Percentiles rank a stretch among this genome's conserved stretches.
These are phyloP conservation scores for Sinocyclocheilus anshuiensis DNA, from an alignment of 2,113 vertebrate species.

Conservation along the genomic window DNA sequence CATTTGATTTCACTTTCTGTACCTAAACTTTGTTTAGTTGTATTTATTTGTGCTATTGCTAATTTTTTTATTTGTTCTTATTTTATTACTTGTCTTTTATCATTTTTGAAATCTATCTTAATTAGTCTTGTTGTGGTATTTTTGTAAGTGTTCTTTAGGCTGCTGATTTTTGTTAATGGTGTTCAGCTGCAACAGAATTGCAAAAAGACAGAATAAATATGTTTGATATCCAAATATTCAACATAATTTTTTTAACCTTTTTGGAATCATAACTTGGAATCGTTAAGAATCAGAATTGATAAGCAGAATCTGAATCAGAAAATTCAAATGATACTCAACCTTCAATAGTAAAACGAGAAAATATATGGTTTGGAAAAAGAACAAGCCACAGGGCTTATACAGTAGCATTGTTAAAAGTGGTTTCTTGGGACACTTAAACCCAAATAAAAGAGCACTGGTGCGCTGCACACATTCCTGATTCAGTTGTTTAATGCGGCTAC, in stretches of 20 bases:
- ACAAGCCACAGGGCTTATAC: not conserved
- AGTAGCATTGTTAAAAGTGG: not conserved
- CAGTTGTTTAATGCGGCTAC: conserved; percentile 18
- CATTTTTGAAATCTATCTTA: no score
- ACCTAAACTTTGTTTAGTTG: no score
- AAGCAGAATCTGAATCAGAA: not conserved
- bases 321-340: not conserved
- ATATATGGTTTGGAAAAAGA: not conserved
- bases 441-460: conserved; percentile 4
- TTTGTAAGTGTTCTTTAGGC: no score
- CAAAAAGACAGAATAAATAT: no score
- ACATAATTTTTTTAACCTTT: not conserved
- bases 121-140: no score
- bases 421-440: not conserved
- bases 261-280: not conserved
- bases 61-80: no score
- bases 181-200: no score
- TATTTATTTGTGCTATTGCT: no score
- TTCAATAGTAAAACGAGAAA: not conserved
- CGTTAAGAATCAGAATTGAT: not conserved
- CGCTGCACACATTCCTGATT: not conserved
- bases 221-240: not conserved
- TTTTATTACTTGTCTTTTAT: no score
- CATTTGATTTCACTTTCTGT: no score
- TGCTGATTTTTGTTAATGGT: no score